These are phyloP conservation scores for Callipepla squamata DNA, from an alignment of 2,113 vertebrate species.

Conservation along the genomic window DNA sequence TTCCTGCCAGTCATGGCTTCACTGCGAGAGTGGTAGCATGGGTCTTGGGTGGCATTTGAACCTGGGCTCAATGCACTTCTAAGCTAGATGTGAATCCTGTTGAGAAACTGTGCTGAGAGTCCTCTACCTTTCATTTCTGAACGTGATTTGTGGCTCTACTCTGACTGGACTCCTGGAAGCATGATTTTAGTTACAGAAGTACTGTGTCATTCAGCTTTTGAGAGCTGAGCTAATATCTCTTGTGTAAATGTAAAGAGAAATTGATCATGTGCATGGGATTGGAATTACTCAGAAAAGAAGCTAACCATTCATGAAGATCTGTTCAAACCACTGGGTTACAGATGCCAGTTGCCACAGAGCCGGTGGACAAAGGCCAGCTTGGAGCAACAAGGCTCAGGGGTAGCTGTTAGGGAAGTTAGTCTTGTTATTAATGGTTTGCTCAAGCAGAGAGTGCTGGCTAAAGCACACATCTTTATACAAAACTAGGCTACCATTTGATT, in stretches of 20 bases:
- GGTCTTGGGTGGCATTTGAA: background rate
- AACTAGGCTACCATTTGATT: slow-evolving; percentile 10
- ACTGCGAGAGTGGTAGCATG: fast-evolving
- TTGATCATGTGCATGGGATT: background rate
- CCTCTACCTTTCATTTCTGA: background rate
- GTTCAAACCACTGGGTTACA: background rate
- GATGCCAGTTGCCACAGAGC: background rate
- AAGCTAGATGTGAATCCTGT: background rate
- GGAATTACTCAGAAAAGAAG: background rate
- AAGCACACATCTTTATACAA: background rate
- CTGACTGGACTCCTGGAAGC: background rate
- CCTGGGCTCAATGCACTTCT: background rate
- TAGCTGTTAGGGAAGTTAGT: background rate
- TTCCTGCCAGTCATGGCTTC: background rate
- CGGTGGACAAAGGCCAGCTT: fast-evolving
- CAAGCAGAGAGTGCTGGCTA: background rate
- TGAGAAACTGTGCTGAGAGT: background rate
- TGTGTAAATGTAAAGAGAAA: background rate
- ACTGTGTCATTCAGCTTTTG: background rate
- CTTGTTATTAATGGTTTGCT: background rate
- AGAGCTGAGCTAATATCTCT: background rate
- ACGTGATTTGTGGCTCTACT: background rate
- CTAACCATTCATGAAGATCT: background rate
- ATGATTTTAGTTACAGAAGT: background rate
- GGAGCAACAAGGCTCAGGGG: background rate